Evolutionary conservation across 2,888 invertebrate species (phyloP), one percentile per base, ranked within the genome.

Genomic region (Xanthia togata): DNA sequence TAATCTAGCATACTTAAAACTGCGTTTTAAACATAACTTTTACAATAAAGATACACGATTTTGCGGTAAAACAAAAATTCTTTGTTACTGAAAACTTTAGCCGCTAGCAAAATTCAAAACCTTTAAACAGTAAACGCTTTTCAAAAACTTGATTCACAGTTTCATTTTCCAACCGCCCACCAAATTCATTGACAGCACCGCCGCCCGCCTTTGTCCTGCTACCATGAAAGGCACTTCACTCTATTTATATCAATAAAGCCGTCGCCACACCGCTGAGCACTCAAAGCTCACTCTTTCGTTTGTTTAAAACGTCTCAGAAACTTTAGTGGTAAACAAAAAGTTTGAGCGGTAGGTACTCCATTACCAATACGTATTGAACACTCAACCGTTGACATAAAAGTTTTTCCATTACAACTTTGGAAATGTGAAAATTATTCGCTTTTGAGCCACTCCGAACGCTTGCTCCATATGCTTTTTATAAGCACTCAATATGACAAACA

Each of bases 331-430:
- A 93, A 92, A 92, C 92, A 92, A 91, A 92, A 92, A 90, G 80
- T 92, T 90, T 74, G 72, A 72, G 78, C 85, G 81, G 81, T 86
- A 85, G 81, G 81, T 86, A 85, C 87, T 82, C 85, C 88, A 88
- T 76, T 90, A 89, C 87, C 91, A 91, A 91, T 92, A 90, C 89
- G 90, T 90, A 91, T 90, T 89, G 91, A 92, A 90, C 91, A 89
- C 82, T 87, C 85, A 81, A 81, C 86, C 90, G 87, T 89, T 93
- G 92, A 91, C 92, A 92, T 88, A 80, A 79, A 93, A 94, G 90
- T 94, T 94, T 94, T 94, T 93, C 94, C 93, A 94, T 95, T 94
- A 93, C 90, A 93, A 94, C 88, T 94, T 94, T 70, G 82, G 85
- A 88, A 87, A 92, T 92, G 92, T 93, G 92, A 87, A 93, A 93